A percentile compares a stretch with the other conserved stretches of the same genome.
Evolutionary conservation across 64 coral and sea anemone species (phyloP).

Genomic region (Dendrophyllia cribrosa): DNA sequence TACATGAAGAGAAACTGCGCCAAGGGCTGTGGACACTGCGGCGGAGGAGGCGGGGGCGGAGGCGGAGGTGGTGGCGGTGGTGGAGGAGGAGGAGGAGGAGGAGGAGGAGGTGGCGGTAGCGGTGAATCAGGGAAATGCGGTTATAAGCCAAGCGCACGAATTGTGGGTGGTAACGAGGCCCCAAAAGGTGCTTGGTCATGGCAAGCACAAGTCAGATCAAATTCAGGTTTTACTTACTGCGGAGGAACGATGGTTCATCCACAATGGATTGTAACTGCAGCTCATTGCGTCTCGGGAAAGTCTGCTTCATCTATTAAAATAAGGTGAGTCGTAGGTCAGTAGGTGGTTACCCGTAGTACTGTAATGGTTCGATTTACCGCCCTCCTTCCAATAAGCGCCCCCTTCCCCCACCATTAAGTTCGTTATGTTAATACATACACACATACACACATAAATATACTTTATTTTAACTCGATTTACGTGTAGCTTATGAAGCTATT

Average conservation of each 20-base stretch:
- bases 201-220: slow-evolving; percentile 53
- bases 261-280: slow-evolving; percentile 71
- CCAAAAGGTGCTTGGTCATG: slow-evolving; percentile 79
- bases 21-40: slow-evolving; percentile 52
- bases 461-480: too few relatives aligned
- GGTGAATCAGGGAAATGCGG: slow-evolving; percentile 47
- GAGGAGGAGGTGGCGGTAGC: background rate
- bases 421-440: too few relatives aligned
- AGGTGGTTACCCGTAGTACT: too few relatives aligned
- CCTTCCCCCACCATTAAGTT: too few relatives aligned
- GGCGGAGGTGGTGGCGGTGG: background rate
- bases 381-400: too few relatives aligned
- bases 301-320: slow-evolving; percentile 8
- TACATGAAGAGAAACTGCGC: slow-evolving; percentile 54
- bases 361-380: too few relatives aligned
- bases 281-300: slow-evolving; percentile 51
- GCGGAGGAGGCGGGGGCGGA: slow-evolving; percentile 7
- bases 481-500: too few relatives aligned
- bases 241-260: slow-evolving; percentile 76
- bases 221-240: slow-evolving; percentile 55
- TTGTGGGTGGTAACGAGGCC: slow-evolving; percentile 72
- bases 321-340: background rate
- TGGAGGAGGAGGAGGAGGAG: background rate
- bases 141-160: slow-evolving; percentile 54
- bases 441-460: too few relatives aligned